A percentile compares a stretch with the other conserved stretches of the same genome.
Conservation (phyloP, 2,797 vertebrate species). For the Perodicticus potto region DNA sequence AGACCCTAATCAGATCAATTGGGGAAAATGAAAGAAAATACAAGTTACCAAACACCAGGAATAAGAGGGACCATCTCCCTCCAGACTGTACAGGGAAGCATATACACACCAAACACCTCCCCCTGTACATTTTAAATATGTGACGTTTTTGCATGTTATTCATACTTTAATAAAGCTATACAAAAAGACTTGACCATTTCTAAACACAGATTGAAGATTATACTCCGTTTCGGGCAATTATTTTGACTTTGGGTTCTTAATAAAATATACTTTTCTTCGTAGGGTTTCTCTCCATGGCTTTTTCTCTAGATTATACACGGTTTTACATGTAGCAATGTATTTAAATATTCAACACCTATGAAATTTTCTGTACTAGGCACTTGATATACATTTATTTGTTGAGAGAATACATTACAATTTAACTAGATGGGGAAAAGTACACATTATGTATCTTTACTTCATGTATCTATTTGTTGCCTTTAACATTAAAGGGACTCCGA, state of each 20-base stretch:
- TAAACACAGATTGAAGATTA: constrained; percentile 42
- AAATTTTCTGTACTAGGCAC: background rate
- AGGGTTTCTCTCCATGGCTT: background rate
- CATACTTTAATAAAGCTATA: constrained; percentile 12
- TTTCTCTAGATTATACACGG: background rate
- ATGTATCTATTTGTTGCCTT: background rate
- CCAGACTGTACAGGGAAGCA: background rate
- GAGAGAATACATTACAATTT: constrained; percentile 42
- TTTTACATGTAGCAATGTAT: background rate
- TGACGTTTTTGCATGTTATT: background rate
- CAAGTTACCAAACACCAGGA: background rate
- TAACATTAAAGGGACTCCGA: background rate
- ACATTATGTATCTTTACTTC: constrained; percentile 20
- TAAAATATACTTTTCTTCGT: background rate
- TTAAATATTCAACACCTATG: background rate
- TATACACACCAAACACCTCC: background rate
- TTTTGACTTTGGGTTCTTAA: background rate
- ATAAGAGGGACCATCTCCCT: background rate
- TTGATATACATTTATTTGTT: constrained; percentile 31
- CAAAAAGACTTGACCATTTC: background rate
- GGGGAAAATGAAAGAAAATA: background rate
- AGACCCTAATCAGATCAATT: background rate
- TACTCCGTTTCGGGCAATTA: constrained; percentile 18
- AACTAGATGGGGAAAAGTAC: background rate
- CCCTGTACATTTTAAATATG: background rate